A percentile compares a stretch with the other conserved stretches of the same genome.
Evolutionary conservation across 37 sponge, comb jelly and placozoan species (phyloP).

Genomic region (Oscarella lobularis): DNA sequence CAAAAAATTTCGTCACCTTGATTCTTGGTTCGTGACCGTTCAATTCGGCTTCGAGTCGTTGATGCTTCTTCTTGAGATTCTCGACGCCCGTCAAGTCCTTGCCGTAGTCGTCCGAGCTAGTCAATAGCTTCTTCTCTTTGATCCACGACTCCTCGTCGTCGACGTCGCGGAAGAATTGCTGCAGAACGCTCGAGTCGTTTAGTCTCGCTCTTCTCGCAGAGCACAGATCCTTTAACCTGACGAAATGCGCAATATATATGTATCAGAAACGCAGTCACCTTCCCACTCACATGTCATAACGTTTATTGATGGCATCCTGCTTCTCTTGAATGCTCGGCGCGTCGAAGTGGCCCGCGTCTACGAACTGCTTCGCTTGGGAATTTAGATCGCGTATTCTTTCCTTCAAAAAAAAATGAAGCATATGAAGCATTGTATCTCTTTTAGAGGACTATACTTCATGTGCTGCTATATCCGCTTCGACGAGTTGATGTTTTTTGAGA

Average conservation of each 20-base stretch:
- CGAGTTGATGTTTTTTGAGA: slow-evolving; percentile 70
- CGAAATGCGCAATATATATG: neutral
- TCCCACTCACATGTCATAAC: slow-evolving; percentile 34
- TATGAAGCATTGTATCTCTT: neutral
- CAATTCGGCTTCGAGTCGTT: slow-evolving; percentile 53
- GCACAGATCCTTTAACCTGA: slow-evolving; percentile 53
- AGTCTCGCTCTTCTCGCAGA: slow-evolving; percentile 34
- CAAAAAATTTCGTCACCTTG: neutral
- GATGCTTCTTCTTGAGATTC: slow-evolving; percentile 70
- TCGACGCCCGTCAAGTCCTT: slow-evolving; percentile 69
- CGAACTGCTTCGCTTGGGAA: slow-evolving; percentile 61
- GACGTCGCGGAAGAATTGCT: slow-evolving; percentile 73
- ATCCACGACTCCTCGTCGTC: slow-evolving; percentile 83
- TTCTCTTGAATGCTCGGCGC: slow-evolving; percentile 63
- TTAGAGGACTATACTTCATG: slow-evolving; percentile 34
- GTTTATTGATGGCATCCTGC: slow-evolving; percentile 31
- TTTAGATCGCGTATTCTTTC: slow-evolving; percentile 54
- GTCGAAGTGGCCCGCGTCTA: slow-evolving; percentile 74
- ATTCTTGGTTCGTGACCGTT: slow-evolving; percentile 37
- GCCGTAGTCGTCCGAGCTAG: slow-evolving; percentile 49
- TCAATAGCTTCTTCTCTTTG: slow-evolving; percentile 73
- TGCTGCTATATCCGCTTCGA: slow-evolving; percentile 63
- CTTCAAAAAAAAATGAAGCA: slow-evolving; percentile 10
- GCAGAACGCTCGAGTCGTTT: slow-evolving; percentile 47
- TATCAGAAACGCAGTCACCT: neutral